phyloP scores from a whole-genome alignment of 2,113 vertebrate genomes.

The Ceyx margarethae region DNA sequence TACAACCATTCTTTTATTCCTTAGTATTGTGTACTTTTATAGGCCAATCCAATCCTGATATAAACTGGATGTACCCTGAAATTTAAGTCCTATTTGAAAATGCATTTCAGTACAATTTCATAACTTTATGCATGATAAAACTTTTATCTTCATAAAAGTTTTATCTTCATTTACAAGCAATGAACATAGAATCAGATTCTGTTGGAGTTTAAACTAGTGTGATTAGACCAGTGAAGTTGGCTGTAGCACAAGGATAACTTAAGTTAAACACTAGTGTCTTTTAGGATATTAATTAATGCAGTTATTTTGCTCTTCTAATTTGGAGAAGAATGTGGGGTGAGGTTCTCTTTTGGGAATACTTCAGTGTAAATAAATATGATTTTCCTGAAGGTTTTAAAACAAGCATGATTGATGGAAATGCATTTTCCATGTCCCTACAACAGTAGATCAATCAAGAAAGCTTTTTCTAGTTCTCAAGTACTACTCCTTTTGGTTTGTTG shows the following conservation, averaged over 20 bases:
- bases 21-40: not conserved
- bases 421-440: not conserved
- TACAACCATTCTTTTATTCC: constrained; percentile 29
- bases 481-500: not conserved
- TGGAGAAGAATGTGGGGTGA: not conserved
- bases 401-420: not conserved
- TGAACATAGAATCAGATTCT: not conserved
- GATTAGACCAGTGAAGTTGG: not conserved
- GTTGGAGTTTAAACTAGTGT: not conserved
- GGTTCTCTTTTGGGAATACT: not conserved
- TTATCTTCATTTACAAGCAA: not conserved
- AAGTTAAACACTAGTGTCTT: not conserved
- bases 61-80: constrained; percentile 16
- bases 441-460: not conserved
- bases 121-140: not conserved
- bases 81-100: constrained; percentile 18
- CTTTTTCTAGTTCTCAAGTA: not conserved
- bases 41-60: constrained; percentile 3
- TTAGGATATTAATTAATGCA: not conserved
- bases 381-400: not conserved
- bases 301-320: not conserved
- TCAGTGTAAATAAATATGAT: not conserved
- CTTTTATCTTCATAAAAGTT: not conserved
- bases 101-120: not conserved
- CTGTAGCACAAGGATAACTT: not conserved